These are phyloP conservation scores for Thereva unica DNA, from an alignment of 2,888 invertebrate genomes.

Conservation along the genomic window DNA sequence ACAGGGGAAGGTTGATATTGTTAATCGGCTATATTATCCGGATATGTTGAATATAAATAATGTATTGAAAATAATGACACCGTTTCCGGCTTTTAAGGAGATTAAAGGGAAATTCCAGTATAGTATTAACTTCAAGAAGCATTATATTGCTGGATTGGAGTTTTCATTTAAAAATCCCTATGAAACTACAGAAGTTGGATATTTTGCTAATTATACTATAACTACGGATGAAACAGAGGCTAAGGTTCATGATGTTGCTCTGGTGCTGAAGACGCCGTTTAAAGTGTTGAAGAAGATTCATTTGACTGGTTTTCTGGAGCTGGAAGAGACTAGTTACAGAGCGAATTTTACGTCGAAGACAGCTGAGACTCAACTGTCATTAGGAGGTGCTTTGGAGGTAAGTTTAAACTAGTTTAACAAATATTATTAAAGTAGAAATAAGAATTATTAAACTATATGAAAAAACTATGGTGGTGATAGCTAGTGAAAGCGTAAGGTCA, in stretches of 20 bases:
- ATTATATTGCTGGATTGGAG: constrained; percentile 60
- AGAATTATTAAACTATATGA: background rate
- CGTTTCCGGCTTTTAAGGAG: constrained; percentile 59
- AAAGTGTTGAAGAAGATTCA: constrained; percentile 60
- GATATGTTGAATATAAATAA: constrained; percentile 61
- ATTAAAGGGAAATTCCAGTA: constrained; percentile 62
- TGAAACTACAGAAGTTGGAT: constrained; percentile 54
- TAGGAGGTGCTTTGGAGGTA: constrained; percentile 64
- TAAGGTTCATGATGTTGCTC: constrained; percentile 58
- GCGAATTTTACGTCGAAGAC: constrained; percentile 61
- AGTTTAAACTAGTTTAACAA: background rate
- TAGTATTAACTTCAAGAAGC: constrained; percentile 56
- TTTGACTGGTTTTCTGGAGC: constrained; percentile 57
- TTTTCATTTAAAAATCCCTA: constrained; percentile 58
- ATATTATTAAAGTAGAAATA: constrained; percentile 7
- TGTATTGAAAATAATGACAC: constrained; percentile 62
- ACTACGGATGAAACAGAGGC: constrained; percentile 55
- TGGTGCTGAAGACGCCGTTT: constrained; percentile 63
- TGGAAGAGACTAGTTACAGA: constrained; percentile 61
- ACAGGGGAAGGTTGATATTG: constrained; percentile 62
- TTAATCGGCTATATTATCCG: constrained; percentile 63
- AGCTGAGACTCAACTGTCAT: constrained; percentile 59
- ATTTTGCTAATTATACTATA: constrained; percentile 60
- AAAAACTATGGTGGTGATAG: too few species aligned
- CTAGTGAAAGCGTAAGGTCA: too few species aligned